A percentile compares a stretch with the other conserved stretches of the same genome.
These are phyloP conservation scores for Priocnemis perturbator DNA, from an alignment of 2,888 invertebrate species.

Conservation along the genomic window DNA sequence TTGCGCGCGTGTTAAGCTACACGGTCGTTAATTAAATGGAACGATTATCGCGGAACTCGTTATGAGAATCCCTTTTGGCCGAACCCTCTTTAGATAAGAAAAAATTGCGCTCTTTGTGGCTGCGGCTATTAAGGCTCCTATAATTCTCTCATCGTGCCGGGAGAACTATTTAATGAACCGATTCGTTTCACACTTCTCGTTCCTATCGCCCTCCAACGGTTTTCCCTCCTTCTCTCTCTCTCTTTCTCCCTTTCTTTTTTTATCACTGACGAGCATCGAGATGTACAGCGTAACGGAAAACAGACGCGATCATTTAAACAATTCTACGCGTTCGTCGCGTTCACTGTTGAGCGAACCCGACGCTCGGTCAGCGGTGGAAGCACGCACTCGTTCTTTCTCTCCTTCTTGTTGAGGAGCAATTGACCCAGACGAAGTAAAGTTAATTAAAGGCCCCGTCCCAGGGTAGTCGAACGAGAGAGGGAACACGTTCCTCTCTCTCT, in stretches of 20 bases:
- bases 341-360: not conserved
- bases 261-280: too few species aligned
- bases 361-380: conserved; percentile 28
- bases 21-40: conserved; percentile 33
- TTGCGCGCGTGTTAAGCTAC: conserved; percentile 18
- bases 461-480: conserved; percentile 25
- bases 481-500: conserved; percentile 6
- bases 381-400: conserved; percentile 31
- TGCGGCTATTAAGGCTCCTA: conserved; percentile 28
- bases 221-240: not conserved
- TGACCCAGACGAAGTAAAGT: conserved; percentile 50
- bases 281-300: too few species aligned
- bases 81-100: conserved; percentile 28
- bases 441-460: conserved; percentile 56
- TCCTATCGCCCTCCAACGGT: not conserved
- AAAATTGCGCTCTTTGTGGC: conserved; percentile 30
- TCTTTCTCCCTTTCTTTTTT: not conserved
- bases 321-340: too few species aligned
- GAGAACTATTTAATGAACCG: conserved; percentile 18
- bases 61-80: conserved; percentile 27
- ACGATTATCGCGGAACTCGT: conserved; percentile 27
- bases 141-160: conserved; percentile 24
- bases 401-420: conserved; percentile 43
- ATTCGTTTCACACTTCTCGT: conserved; percentile 24
- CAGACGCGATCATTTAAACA: too few species aligned